Evolutionary conservation across 2,888 invertebrate species (phyloP).

Genomic region (Leptinotarsa tumamoca): DNA sequence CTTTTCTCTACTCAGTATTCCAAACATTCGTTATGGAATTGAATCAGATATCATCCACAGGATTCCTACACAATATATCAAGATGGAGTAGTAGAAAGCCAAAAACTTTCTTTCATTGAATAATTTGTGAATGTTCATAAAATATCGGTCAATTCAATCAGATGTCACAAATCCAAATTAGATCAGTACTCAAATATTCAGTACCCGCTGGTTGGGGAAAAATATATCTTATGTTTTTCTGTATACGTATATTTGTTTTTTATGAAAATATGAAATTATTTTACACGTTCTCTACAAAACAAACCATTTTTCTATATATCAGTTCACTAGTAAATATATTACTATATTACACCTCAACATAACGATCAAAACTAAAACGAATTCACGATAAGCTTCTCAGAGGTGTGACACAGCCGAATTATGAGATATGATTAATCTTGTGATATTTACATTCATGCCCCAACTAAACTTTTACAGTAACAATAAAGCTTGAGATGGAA

Average conservation of each 20-base stretch:
- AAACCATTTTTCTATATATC: conserved; percentile 9
- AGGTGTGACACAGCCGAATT: conserved; percentile 16
- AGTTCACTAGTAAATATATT: conserved; percentile 9
- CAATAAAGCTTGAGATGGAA: conserved; percentile 83
- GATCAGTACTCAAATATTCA: too few relatives aligned
- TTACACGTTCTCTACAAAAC: background rate
- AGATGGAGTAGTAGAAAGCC: too few relatives aligned
- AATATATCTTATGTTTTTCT: too few relatives aligned
- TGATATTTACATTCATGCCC: conserved; percentile 3
- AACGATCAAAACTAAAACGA: background rate
- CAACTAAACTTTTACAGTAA: conserved; percentile 70
- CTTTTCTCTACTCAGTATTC: too few relatives aligned
- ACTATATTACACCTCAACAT: background rate
- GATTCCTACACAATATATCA: too few relatives aligned
- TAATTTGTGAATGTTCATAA: too few relatives aligned
- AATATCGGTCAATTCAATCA: too few relatives aligned
- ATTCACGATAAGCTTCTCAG: background rate
- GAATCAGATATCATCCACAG: too few relatives aligned
- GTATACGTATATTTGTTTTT: background rate
- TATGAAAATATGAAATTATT: conserved; percentile 13
- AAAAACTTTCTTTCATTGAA: too few relatives aligned
- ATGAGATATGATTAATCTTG: background rate
- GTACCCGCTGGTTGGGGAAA: too few relatives aligned
- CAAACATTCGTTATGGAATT: too few relatives aligned
- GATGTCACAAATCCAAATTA: too few relatives aligned